Base-by-base conservation (phyloP, 2,113 vertebrate genomes). In the Lonchura striata region DNA sequence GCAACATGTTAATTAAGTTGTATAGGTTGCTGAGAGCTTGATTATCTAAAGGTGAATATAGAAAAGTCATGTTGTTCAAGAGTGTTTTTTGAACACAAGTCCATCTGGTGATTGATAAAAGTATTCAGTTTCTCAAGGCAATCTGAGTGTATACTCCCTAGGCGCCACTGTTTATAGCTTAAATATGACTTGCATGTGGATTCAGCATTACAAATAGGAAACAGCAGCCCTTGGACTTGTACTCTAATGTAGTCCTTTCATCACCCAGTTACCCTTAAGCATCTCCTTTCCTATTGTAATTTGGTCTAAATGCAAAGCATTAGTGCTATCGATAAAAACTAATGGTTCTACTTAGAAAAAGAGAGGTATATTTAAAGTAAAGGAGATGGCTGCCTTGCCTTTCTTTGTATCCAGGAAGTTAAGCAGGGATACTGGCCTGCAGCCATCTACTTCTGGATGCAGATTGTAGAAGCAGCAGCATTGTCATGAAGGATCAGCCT, bases 91-190 rank as follows among this genome's bases (percentile, higher is more conserved):
- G 95, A 97, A 95, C 97, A 57, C 19, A 17, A 87, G 76, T 98
- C 98, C 98, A 98, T 98, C 98, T 99, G 98, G 98, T 97, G 98
- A 98, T 98, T 99, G 99, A 99, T 99, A 99, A 98, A 99, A 98
- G 98, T 98, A 99, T 99, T 98, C 97, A 86, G 98, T 99, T 99
- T 99, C 98, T 98, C 96, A 96, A 98, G 98, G 98, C 98, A 96
- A 97, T 98, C 97, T 92, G 91, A 97, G 95, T 97, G 97, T 96
- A 97, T 98, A 94, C 97, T 98, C 98, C 98, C 98, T 95, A 97
- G 98, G 98, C 98, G 97, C 99, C 98, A 98, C 97, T 80, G 84
- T 97, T 98, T 98, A 99, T 98, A 98, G 98, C 97, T 98, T 98
- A 98, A 98, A 98, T 99, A 98, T 98, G 98, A 99, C 98, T 98